Base-by-base conservation (phyloP, 2,113 vertebrate genomes). In the Oxyura jamaicensis region DNA sequence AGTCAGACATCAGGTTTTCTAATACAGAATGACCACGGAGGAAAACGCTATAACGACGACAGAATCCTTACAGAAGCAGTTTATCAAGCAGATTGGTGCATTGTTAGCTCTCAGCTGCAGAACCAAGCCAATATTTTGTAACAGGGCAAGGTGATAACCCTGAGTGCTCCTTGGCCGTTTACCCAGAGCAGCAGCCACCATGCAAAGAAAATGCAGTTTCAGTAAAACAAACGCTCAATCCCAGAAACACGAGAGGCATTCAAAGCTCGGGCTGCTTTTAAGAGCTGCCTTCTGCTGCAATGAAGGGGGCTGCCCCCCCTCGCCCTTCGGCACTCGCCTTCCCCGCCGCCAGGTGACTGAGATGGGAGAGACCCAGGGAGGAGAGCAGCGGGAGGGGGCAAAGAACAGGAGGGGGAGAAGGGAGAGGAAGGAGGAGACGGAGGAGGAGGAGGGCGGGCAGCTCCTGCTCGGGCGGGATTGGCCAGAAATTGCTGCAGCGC, bases 401-500 rank as follows among this genome's bases (percentile, higher is more conserved):
- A 4, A 15, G 15, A 28, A 16, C 8, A 20, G 56, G 22, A 11
- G 23, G 4, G 46, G 46, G 20, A 21, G 46, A 20, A 22, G 20
- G 46, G 46, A 48, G 20, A 6, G 46, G 46, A 22, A 13, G 41
- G 44, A 20, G 44, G 46, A 46, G 46, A 10, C 11, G 20, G 20
- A 48, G 46, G 46, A 48, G 46, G 13, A 2, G 44, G 20, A 31
- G 31, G 35, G 12, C 13, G 5, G 23, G 6, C 11, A 41, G 68
- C 52, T 2, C 6, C 41, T 73, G 46, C 13, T 35, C 11, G 11
- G 20, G 22, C 29, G 4, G 73, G 92, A 95, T 86, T 94, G 94
- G 94, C 4, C 19, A 67, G 80, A 42, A 93, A 81, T 66, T 91
- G 87, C 81, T 89, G 95, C 92, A 94, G 78, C 78, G 33, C 66